Evolutionary conservation across 2,113 vertebrate species (phyloP), one percentile per base, ranked within the genome.

Genomic region (Ranitomeya imitator): DNA sequence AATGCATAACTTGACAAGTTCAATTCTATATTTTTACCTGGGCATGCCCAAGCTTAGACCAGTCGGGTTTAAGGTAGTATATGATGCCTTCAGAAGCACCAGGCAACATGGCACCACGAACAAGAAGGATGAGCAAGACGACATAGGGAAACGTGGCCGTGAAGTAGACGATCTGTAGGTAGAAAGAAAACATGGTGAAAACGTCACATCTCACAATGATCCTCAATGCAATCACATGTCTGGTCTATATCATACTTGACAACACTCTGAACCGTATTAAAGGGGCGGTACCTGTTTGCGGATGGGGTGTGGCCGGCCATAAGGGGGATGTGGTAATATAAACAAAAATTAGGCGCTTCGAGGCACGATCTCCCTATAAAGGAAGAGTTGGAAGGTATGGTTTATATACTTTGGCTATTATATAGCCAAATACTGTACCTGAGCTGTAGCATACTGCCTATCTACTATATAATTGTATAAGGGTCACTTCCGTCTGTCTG

Each of bases 21-120:
- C 57, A 63, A 9, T 31, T 45, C 26, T 59, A 7, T 37, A 1
- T 55, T 59, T 3, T 92, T 92, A 99, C 98, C 96, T 99, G 98
- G 6, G 97, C 97, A 92, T 97, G 97, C 12, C 94, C 96, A 85
- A 98, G 96, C 93, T 98, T 99, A 21, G 97, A 97, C 98, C 98
- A 99, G 93, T 99, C 95, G 0, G 98, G 98, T 92, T 98, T 98
- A 93, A 99, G 95, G 94, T 99, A 98, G 94, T 97, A 99, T 91
- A 97, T 81, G 77, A 99, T 98, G 89, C 98, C 97, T 0, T 96
- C 96, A 89, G 96, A 15, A 0, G 97, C 97, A 9, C 98, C 97
- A 0, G 97, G 97, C 87, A 99, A 92, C 18, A 96, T 96, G 91
- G 97, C 94, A 1, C 98, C 98, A 0, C 97, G 97, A 85, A 96